A percentile compares a stretch with the other conserved stretches of the same genome.
phyloP scores from a whole-genome alignment of 2,797 vertebrate species.

The Cuniculus paca region DNA sequence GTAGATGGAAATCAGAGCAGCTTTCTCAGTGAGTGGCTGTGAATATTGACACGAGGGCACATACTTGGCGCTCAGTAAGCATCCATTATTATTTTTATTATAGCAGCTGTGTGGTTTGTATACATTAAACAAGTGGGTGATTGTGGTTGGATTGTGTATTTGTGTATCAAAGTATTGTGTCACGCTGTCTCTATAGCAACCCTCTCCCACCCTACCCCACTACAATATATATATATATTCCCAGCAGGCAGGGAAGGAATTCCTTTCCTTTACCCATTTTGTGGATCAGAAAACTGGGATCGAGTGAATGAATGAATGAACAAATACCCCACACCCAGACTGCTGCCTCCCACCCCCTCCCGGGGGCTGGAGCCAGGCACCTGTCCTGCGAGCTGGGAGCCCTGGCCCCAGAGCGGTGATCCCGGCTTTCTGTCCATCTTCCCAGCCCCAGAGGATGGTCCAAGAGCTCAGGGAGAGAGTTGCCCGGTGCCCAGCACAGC shows the following conservation, averaged over 20 bases:
- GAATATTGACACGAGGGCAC: neutral
- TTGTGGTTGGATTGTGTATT: too few relatives aligned
- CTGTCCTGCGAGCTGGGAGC: neutral
- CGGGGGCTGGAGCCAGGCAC: neutral
- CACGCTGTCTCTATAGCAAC: neutral
- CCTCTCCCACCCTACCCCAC: neutral
- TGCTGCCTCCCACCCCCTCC: neutral
- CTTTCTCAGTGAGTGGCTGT: neutral
- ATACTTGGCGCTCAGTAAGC: neutral
- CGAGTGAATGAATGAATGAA: neutral
- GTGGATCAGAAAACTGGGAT: neutral
- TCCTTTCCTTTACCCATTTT: constrained; percentile 18
- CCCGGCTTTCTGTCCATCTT: constrained; percentile 63
- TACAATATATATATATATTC: neutral
- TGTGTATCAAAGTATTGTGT: neutral
- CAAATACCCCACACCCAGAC: neutral
- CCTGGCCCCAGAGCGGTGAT: neutral
- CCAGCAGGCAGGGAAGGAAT: neutral
- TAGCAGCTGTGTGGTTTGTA: neutral
- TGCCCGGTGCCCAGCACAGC: constrained; percentile 18
- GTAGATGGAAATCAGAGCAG: neutral
- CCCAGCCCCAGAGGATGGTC: neutral
- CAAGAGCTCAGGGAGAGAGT: neutral
- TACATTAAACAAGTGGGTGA: constrained; percentile 9
- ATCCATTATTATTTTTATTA: neutral